Base-by-base conservation (phyloP, 2,888 invertebrate species). In the Drosophila phalerata region DNA sequence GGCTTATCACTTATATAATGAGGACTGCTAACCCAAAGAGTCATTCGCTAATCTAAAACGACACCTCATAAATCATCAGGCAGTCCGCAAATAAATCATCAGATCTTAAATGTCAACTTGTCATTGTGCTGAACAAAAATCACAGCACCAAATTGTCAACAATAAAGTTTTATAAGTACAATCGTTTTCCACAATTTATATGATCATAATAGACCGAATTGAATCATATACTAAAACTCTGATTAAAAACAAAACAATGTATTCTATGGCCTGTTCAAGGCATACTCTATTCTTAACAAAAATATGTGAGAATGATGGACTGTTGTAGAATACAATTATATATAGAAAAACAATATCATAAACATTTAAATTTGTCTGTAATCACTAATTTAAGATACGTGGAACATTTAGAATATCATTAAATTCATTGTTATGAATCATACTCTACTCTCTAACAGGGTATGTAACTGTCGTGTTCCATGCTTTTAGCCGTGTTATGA, bases 21-120 rank as follows among this genome's bases (percentile, higher is more conserved):
- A n/a, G 15, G 34, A 15, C 42, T 45, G 45, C 47, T 69, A 79
- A 73, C 79, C 82, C 71, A 55, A 56, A 52, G 70, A 87, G 72
- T 70, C 79, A 63, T 47, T 48, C 67, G 72, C 74, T 88, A 85
- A 83, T 83, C 83, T 85, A 70, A 34, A 53, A 53, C 82, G 83
- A 85, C 83, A 83, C 86, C 74, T 83, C 74, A 79, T 88, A 85
- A 83, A 83, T 83, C 88, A 85, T 5, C 15, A 9, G 67, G 47
- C 61, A 42, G 57, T 62, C 61, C 30, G 57, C 81, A 47, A 77
- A 82, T 83, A 83, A 88, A 85, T 88, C 83, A 88, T 51, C 53
- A 58, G 75, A 83, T 83, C 84, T 88, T 51, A 79, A 82, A 79
- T 72, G 88, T 82, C 83, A 85, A 81, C 49, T 63, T 83, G 79